Base-by-base conservation (phyloP, 2,888 invertebrate genomes). In the Hydrotaea diabolus region DNA sequence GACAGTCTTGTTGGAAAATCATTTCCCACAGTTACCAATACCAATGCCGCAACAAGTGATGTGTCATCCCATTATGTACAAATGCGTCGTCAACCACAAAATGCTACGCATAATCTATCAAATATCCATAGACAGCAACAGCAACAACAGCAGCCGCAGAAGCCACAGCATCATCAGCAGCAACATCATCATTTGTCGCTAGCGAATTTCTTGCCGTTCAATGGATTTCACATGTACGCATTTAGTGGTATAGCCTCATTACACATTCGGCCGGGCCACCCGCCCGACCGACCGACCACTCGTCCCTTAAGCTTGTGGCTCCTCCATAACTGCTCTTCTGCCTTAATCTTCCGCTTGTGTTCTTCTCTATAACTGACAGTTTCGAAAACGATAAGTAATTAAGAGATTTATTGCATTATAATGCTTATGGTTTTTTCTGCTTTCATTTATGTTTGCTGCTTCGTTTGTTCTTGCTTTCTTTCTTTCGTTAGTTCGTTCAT, bases 161-260 rank as follows among this genome's bases (percentile, higher is more conserved):
- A 31, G 1, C 31, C 15, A 23, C 57, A 53, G 0, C 17, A 17
- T 9, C 55, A 21, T 21, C 55, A 55, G 21, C 69, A 80, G 23
- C 62, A 72, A 1, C 78, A 84, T 39, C 80, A 80, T 57, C 80
- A 84, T 81, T 74, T 72, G 57, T 81, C 78, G 57, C 71, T 85
- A 53, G 78, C 83, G 46, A 80, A 77, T 80, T 80, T 74, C 62
- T 69, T 80, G 80, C 80, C 77, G 77, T 84, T 84, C 75, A 84
- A 84, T 71, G 83, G 83, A 84, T 84, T 84, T 80, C 74, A 84
- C 80, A 77, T 84, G 84, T 84, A 84, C 84, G 84, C 75, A 78
- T 71, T 75, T 57, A 59, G 62, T 80, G 76, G 78, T 83, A 69
- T 69, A 55, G 23, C 36, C 59, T 82, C 31, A 69, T 64, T 57